phyloP scores from a whole-genome alignment of 1,140 invertebrate species.

The Drosophila busckii region DNA sequence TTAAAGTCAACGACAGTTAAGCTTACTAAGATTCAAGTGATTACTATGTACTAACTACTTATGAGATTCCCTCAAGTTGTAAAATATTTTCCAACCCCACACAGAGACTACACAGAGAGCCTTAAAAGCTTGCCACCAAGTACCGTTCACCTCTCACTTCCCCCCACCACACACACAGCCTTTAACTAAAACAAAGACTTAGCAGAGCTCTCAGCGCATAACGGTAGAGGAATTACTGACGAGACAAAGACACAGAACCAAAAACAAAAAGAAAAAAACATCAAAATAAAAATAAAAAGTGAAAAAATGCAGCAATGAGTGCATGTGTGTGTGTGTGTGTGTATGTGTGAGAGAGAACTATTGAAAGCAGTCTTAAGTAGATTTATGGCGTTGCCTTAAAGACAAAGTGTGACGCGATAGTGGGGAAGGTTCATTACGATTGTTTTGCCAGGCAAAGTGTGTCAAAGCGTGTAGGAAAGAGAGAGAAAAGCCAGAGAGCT shows the following conservation, averaged over 20 bases:
- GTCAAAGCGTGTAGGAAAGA: constrained; percentile 42
- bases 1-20: no score
- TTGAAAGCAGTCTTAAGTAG: constrained; percentile 70
- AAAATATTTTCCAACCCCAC: no score
- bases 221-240: constrained; percentile 35
- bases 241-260: no score
- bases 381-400: constrained; percentile 69
- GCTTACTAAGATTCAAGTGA: no score
- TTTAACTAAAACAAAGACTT: no score
- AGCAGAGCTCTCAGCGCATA: constrained; percentile 17
- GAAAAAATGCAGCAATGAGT: constrained; percentile 15
- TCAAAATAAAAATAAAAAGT: constrained; percentile 32
- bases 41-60: no score
- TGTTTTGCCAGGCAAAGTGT: constrained; percentile 59
- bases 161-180: no score
- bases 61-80: no score
- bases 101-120: no score
- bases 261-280: constrained; percentile 45
- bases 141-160: no score
- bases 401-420: constrained; percentile 2
- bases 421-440: constrained; percentile 7
- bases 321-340: background rate
- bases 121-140: no score
- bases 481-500: background rate
- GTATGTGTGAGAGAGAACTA: constrained; percentile 32